Base-by-base conservation (phyloP, 2,888 invertebrate species). In the Philopedon plagiatum region DNA sequence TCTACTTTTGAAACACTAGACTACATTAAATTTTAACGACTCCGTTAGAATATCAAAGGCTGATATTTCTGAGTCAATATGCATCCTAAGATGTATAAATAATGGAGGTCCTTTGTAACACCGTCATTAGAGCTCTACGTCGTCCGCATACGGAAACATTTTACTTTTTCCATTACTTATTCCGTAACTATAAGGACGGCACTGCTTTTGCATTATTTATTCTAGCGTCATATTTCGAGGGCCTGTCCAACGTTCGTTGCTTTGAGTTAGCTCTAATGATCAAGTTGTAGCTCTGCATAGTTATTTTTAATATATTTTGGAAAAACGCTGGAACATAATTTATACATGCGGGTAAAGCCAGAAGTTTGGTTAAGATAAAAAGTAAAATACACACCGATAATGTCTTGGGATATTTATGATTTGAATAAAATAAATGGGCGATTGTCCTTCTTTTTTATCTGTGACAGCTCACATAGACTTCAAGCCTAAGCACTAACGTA, bases 81-180 rank as follows among this genome's bases (percentile, higher is more conserved):
- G 57, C 78, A 76, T 76, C 77, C 75, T 79, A 75, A 78, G 81
- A 81, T 81, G 81, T 81, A 81, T 81, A 81, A 81, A 81, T 80
- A 80, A 81, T 81, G 81, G 79, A 70, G 78, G 77, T 76, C 79
- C 80, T 81, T 81, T 81, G 80, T 81, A 80, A 80, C 79, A 78
- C 79, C 78, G 79, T 81, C 81, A 80, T 81, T 80, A 81, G 79
- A 79, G 78, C 77, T 77, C 76, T 76, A 74, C 79, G 79, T 76
- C 71, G 71, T 75, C 77, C 75, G 80, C 78, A 80, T 80, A 81
- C 78, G 67, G 77, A 80, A 78, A 76, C 74, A 76, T 78, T 78
- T 76, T 78, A 77, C 76, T 80, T 80, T 79, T 80, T 78, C 70
- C 76, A 78, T 78, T 78, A 78, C 73, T 74, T 78, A 77, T 78